Conservation (phyloP, 2,797 vertebrate genomes). For the Intellagama lesueurii region DNA sequence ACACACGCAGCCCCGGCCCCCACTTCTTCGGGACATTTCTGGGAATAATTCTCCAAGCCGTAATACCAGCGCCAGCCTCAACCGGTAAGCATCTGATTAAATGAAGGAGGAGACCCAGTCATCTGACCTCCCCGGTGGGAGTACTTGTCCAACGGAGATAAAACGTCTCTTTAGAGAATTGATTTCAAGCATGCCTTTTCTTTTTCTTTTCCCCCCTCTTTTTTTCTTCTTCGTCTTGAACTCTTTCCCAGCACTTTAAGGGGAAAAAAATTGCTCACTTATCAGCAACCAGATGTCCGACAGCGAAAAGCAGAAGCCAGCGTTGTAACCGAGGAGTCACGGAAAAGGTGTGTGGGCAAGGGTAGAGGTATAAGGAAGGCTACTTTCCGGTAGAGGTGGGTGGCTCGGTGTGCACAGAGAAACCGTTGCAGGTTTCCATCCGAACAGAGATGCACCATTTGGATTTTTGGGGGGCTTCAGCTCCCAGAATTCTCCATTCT, state of each 20-base stretch:
- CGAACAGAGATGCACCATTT: too few relatives aligned
- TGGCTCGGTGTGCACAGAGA: too few relatives aligned
- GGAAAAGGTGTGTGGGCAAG: not conserved
- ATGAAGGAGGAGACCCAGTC: constrained; percentile 74
- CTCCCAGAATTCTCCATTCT: too few relatives aligned
- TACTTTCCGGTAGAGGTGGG: too few relatives aligned
- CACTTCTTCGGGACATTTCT: not conserved
- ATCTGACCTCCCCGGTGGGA: constrained; percentile 62
- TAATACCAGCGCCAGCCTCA: not conserved
- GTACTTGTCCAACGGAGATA: constrained; percentile 80
- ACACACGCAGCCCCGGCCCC: accelerated
- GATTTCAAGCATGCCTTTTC: constrained; percentile 72
- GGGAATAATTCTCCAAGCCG: not conserved
- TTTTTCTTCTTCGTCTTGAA: constrained; percentile 64
- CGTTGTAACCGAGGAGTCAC: not conserved
- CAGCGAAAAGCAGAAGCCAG: accelerated
- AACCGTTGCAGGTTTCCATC: too few relatives aligned
- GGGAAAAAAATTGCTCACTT: constrained; percentile 71
- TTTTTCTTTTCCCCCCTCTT: constrained; percentile 51
- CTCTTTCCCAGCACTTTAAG: constrained; percentile 71
- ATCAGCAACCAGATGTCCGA: not conserved
- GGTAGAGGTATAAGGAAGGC: not conserved
- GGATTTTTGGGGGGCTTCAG: too few relatives aligned
- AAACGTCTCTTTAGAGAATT: constrained; percentile 87
- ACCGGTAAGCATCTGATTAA: constrained; percentile 81